Percentiles rank a stretch among this genome's conserved stretches.
These are phyloP conservation scores for Drosophila mayaguana DNA, from an alignment of 2,888 invertebrate genomes.

Conservation along the genomic window DNA sequence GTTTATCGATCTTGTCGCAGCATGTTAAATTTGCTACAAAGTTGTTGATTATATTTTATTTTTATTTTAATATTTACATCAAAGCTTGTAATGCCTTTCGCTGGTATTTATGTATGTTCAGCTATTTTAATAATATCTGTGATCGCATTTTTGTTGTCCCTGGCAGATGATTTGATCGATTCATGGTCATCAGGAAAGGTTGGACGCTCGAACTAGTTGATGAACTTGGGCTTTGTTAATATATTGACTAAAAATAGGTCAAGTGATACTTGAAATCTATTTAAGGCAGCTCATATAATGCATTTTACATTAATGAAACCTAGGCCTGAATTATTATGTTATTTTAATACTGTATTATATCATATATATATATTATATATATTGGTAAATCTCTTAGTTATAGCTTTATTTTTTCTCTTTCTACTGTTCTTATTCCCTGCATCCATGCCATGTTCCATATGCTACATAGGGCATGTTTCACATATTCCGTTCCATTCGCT, in stretches of 20 bases:
- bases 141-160: neutral
- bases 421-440: no score
- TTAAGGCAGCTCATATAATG: neutral
- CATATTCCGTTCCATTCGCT: no score
- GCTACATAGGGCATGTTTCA: no score
- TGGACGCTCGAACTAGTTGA: neutral
- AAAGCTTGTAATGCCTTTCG: neutral
- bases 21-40: slow-evolving; percentile 36
- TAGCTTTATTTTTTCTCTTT: no score
- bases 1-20: slow-evolving; percentile 33
- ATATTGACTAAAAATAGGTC: neutral
- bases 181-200: neutral
- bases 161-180: neutral
- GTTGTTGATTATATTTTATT: slow-evolving; percentile 30
- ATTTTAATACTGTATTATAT: no score
- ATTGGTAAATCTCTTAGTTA: no score
- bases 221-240: neutral
- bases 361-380: no score
- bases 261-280: neutral
- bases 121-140: neutral
- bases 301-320: no score
- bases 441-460: no score
- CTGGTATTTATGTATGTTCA: neutral
- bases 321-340: no score
- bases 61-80: slow-evolving; percentile 1